phyloP scores from a whole-genome alignment of 2,113 vertebrate species.

The Vulpes lagopus region DNA sequence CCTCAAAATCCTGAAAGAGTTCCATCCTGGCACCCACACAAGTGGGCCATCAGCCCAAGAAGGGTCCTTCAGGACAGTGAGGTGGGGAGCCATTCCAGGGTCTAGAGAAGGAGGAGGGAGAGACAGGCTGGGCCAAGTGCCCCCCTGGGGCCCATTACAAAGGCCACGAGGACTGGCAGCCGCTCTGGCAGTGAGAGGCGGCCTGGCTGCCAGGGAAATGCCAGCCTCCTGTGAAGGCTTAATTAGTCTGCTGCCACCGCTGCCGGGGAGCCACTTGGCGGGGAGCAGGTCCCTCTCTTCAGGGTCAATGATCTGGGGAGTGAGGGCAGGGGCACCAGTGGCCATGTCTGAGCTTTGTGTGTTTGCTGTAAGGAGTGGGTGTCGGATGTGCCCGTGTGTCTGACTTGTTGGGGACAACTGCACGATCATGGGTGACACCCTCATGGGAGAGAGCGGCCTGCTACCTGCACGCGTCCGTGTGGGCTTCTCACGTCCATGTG shows the following conservation, averaged over 20 bases:
- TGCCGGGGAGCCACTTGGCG: neutral
- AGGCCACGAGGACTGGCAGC: neutral
- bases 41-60: neutral
- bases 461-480: neutral
- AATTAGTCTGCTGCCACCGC: neutral
- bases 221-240: slow-evolving; percentile 65
- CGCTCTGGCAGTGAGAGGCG: neutral
- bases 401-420: rapidly evolving
- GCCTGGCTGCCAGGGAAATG: slow-evolving; percentile 60
- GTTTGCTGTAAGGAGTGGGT: neutral
- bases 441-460: neutral
- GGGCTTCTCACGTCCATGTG: neutral
- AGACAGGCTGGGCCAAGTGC: neutral
- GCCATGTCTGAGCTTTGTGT: neutral
- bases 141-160: slow-evolving; percentile 33
- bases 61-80: neutral
- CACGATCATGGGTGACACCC: rapidly evolving
- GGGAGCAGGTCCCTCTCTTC: slow-evolving; percentile 67
- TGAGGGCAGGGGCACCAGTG: neutral
- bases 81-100: neutral
- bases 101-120: neutral
- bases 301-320: slow-evolving; percentile 39
- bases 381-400: neutral
- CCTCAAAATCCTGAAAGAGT: neutral
- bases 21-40: neutral